These are phyloP conservation scores for Drosophila recens DNA, from an alignment of 2,888 invertebrate genomes.

Conservation along the genomic window DNA sequence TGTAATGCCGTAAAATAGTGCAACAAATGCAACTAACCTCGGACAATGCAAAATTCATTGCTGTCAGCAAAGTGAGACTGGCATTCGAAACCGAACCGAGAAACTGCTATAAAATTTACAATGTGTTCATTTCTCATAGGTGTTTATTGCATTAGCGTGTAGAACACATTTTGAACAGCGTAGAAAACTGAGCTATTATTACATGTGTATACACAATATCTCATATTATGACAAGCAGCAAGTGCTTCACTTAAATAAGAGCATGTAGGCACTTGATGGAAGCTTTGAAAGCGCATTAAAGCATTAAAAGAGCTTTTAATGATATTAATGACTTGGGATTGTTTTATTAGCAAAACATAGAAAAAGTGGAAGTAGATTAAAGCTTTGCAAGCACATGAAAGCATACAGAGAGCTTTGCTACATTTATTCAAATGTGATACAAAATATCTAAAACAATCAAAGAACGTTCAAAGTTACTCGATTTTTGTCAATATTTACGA, in stretches of 20 bases:
- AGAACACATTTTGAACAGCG: conserved; percentile 3
- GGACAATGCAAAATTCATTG: conserved; percentile 54
- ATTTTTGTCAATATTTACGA: too few relatives aligned
- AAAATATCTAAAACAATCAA: not conserved
- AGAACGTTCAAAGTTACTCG: not conserved
- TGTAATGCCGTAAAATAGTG: conserved; percentile 22
- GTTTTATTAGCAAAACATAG: not conserved
- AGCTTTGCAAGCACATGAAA: not conserved
- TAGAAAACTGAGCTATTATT: conserved; percentile 1
- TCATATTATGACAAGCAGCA: not conserved
- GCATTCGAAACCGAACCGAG: conserved; percentile 4
- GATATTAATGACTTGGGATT: too few relatives aligned
- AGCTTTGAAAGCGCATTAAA: not conserved
- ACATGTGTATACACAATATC: not conserved
- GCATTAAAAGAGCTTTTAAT: not conserved
- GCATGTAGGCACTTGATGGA: not conserved
- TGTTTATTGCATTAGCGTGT: conserved; percentile 17
- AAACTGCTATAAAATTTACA: conserved; percentile 22
- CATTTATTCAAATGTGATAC: not conserved
- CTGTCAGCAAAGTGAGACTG: conserved; percentile 18
- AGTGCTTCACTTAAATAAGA: not conserved
- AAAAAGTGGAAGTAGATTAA: not conserved
- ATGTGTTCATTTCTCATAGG: conserved; percentile 22
- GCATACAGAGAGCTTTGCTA: not conserved
- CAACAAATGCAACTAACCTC: conserved; percentile 67